These are phyloP conservation scores for Incurvaria masculella DNA, from an alignment of 2,888 invertebrate genomes.

Conservation along the genomic window DNA sequence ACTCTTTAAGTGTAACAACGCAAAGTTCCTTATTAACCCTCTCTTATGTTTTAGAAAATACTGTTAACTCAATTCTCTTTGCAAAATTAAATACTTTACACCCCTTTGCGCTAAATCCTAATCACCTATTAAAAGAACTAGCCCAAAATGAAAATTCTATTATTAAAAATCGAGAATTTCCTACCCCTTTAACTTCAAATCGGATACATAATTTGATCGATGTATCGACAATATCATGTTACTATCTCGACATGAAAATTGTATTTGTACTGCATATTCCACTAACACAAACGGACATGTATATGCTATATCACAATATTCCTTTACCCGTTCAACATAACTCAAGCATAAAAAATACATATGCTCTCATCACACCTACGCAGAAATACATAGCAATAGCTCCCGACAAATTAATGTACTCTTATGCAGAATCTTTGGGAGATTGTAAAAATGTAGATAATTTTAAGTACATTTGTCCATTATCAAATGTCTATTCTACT, in stretches of 20 bases:
- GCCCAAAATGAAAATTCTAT: neutral
- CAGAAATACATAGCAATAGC: neutral
- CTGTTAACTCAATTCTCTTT: neutral
- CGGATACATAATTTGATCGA: neutral
- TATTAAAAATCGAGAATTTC: neutral
- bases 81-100: neutral
- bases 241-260: neutral
- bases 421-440: neutral
- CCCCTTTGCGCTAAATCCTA: neutral
- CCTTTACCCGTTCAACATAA: neutral
- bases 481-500: neutral
- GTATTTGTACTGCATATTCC: neutral
- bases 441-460: neutral
- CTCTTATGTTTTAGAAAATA: neutral
- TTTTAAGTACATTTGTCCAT: neutral
- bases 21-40: neutral
- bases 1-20: neutral
- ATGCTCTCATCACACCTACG: neutral
- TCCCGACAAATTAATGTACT: neutral
- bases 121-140: neutral
- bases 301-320: neutral
- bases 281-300: neutral
- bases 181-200: neutral
- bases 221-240: neutral
- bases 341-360: neutral